Percentiles rank a stretch among this genome's conserved stretches.
Evolutionary conservation across 2,113 vertebrate genomes (phyloP).

Genomic region (Cyanistes caeruleus): DNA sequence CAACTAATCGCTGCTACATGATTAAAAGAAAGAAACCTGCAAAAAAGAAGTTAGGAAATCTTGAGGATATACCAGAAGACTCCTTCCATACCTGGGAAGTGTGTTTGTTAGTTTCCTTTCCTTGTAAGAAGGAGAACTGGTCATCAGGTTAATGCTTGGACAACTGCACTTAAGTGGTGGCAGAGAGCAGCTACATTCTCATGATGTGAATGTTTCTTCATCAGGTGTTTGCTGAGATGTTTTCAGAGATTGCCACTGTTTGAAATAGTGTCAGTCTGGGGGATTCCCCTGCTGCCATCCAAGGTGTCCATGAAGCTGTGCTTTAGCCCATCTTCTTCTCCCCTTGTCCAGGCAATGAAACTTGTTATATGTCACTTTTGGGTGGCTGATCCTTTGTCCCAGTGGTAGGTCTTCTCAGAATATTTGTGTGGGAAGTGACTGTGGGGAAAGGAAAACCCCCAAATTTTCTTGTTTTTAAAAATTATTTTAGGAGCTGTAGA

Average conservation of each 20-base stretch:
- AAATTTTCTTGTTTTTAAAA: neutral
- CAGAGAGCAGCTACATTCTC: neutral
- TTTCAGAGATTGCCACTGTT: neutral
- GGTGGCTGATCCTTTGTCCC: neutral
- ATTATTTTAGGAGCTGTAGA: neutral
- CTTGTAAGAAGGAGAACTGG: neutral
- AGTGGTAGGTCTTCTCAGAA: neutral
- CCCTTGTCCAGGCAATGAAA: neutral
- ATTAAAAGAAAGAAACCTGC: neutral
- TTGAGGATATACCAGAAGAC: neutral
- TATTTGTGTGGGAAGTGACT: neutral
- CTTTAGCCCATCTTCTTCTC: neutral
- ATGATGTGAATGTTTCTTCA: neutral
- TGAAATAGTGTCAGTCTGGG: neutral
- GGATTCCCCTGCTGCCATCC: neutral
- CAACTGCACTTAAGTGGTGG: neutral
- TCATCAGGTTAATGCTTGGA: neutral
- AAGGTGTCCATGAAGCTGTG: neutral
- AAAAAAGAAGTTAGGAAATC: neutral
- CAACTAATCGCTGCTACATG: neutral
- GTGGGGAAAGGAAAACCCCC: fast-evolving
- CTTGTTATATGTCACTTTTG: neutral
- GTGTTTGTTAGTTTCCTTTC: neutral
- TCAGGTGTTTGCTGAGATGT: neutral
- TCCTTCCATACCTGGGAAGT: neutral